A percentile compares a stretch with the other conserved stretches of the same genome.
These are phyloP conservation scores for Hirtodrosophila alboralis DNA, from an alignment of 2,888 invertebrate genomes.

Conservation along the genomic window DNA sequence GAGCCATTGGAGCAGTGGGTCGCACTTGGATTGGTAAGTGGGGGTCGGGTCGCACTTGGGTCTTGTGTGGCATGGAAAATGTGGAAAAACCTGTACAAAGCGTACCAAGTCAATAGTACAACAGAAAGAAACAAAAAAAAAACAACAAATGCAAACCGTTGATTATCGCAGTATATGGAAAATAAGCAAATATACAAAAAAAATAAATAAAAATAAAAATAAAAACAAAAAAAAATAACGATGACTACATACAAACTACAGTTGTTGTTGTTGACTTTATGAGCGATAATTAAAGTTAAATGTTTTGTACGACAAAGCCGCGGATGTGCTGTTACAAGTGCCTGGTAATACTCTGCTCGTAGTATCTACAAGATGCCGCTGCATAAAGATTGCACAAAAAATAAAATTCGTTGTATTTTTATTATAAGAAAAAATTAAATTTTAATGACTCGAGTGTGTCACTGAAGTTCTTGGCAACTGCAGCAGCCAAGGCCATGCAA, in stretches of 20 bases:
- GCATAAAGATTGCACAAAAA: conserved; percentile 25
- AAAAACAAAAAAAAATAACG: conserved; percentile 23
- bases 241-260: conserved; percentile 48
- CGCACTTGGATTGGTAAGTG: conserved; percentile 51
- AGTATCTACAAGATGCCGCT: conserved; percentile 24
- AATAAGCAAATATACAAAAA: conserved; percentile 35
- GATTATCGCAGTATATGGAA: conserved; percentile 39
- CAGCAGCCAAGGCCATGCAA: conserved; percentile 30
- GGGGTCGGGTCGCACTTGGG: conserved; percentile 42
- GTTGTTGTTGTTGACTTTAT: conserved; percentile 52
- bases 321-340: conserved; percentile 12
- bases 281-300: conserved; percentile 72
- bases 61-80: conserved; percentile 58
- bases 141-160: conserved; percentile 26
- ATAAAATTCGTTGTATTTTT: conserved; percentile 23
- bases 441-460: conserved; percentile 45
- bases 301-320: conserved; percentile 34
- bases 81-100: conserved; percentile 70
- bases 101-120: conserved; percentile 56
- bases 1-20: conserved; percentile 74
- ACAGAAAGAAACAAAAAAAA: too few species aligned
- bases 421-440: conserved; percentile 32
- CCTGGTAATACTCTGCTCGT: too few species aligned
- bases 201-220: conserved; percentile 17
- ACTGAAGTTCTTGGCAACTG: conserved; percentile 33